Percentiles rank a stretch among this genome's conserved stretches.
Conservation (phyloP, 2,797 vertebrate species). For the Rhincodon typus region DNA sequence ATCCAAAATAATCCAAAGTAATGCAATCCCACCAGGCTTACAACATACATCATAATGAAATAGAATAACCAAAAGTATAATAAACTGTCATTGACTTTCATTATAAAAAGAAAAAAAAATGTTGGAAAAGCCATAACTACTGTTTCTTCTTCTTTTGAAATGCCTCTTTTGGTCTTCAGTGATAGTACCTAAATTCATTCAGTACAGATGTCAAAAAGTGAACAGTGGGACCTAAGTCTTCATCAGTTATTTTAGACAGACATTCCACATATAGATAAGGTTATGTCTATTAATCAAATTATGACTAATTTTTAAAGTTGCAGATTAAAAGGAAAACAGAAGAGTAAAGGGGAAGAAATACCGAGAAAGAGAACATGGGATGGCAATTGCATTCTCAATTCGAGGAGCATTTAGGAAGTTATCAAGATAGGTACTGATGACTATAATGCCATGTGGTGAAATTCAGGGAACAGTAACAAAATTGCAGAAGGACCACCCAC, state of each 20-base stretch:
- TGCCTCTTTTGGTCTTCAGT: not conserved
- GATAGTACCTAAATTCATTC: not conserved
- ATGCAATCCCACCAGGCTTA: not conserved
- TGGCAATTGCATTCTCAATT: not conserved
- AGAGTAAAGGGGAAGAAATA: not conserved
- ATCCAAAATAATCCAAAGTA: not conserved
- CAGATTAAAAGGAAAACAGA: not conserved
- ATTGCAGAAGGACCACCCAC: not conserved
- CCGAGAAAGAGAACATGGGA: not conserved
- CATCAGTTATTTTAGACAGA: not conserved
- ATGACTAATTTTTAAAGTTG: not conserved
- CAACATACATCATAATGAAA: not conserved
- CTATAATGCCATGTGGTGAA: not conserved
- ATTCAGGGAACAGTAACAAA: not conserved
- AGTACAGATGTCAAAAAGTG: not conserved
- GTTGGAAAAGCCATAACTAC: no score
- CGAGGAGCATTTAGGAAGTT: not conserved
- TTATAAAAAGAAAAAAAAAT: not conserved
- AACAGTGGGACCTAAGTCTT: not conserved
- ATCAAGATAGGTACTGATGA: not conserved
- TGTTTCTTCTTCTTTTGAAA: no score
- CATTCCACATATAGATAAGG: not conserved
- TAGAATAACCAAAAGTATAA: not conserved
- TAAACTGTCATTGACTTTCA: not conserved
- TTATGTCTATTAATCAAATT: not conserved